Evolutionary conservation across 2,797 vertebrate species (phyloP).

Genomic region (Mallotus villosus): DNA sequence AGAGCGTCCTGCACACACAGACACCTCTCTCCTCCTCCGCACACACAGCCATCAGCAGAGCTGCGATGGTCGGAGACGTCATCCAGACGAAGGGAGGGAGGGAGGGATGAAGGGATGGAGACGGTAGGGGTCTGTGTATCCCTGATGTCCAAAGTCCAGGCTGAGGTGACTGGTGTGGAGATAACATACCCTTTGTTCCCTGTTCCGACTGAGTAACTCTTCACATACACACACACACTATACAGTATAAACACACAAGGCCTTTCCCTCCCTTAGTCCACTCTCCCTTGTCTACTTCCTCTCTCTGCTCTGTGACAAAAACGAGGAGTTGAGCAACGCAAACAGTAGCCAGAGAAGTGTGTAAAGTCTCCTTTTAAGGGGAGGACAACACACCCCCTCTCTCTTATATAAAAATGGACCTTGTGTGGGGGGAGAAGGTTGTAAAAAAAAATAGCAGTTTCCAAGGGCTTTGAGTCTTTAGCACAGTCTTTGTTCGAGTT

Average conservation of each 20-base stretch:
- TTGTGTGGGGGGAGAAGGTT: conserved; percentile 51
- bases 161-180: conserved; percentile 39
- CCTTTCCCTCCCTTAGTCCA: conserved; percentile 32
- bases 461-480: conserved; percentile 46
- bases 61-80: conserved; percentile 60
- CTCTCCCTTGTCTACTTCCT: conserved; percentile 41
- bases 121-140: conserved; percentile 44
- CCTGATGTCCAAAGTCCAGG: conserved; percentile 57
- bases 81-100: conserved; percentile 55
- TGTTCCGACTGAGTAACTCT: conserved; percentile 36
- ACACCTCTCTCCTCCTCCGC: conserved; percentile 58
- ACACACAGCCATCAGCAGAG: conserved; percentile 71
- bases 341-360: conserved; percentile 64
- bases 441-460: conserved; percentile 42
- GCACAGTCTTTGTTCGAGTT: conserved; percentile 38
- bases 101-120: conserved; percentile 41
- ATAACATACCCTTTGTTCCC: conserved; percentile 63
- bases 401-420: conserved; percentile 68
- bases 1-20: conserved; percentile 48
- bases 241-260: too few species aligned
- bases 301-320: conserved; percentile 57
- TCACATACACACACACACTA: not conserved
- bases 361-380: conserved; percentile 82
- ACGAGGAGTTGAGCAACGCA: conserved; percentile 57
- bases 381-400: conserved; percentile 67